Evolutionary conservation across 37 sponge, comb jelly and placozoan species (phyloP), one percentile per base, ranked within the genome.

Genomic region (Bolinopsis microptera): DNA sequence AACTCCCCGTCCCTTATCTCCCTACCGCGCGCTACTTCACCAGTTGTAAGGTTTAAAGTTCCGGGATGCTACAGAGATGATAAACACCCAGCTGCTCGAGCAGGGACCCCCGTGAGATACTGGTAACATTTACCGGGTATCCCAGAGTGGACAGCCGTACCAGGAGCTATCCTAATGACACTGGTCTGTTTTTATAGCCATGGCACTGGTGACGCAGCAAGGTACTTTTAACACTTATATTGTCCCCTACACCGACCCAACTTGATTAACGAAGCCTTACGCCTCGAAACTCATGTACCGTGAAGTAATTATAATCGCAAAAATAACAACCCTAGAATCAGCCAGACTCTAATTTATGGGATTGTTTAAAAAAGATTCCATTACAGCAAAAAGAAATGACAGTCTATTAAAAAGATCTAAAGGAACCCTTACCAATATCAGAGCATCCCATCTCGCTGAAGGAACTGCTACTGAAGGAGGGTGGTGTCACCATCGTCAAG

Each of bases 361-460:
- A n/a, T n/a, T 48, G 13, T 48, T 48, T 48, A 18, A 48, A 48
- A 48, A 48, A 48, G 9, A 48, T 48, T 48, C 61, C 61, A 48
- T 13, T 13, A 5, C 61, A 18, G 13, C 61, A 48, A 48, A 48
- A 48, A 48, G 61, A 13, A 13, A 48, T 5, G 61, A 5, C 61
- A 13, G n/a, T n/a, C n/a, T n/a, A n/a, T n/a, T n/a, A n/a, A n/a
- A n/a, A n/a, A 48, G 61, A 13, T 48, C 61, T 48, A 13, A 13
- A 48, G 13, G 61, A 48, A 48, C 5, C 61, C 61, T 0, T 86
- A 86, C 90, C 90, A 39, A 86, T 86, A 38, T 86, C 90, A 16
- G 61, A 41, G 90, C 90, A 86, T 39, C 90, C 90, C 90, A 86
- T 86, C 61, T 86, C 90, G 39, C 90, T 86, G 90, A 86, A 86